phyloP scores from a whole-genome alignment of 2,888 invertebrate genomes.

The Ichneumon xanthorius region DNA sequence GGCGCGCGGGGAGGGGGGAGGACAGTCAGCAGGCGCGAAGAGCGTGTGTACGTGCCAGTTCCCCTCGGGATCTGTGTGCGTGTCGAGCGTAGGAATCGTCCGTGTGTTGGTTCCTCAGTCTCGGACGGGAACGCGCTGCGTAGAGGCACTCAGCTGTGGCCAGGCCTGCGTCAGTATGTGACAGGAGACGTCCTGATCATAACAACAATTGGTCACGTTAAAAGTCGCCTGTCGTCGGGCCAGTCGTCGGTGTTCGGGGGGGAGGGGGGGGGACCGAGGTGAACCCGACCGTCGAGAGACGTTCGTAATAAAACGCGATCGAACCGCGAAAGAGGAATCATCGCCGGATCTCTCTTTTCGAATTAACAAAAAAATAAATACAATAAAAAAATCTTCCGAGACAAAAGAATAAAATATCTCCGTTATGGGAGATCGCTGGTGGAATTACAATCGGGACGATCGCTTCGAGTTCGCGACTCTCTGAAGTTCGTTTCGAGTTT shows the following conservation, averaged over 20 bases:
- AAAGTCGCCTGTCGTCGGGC: constrained; percentile 9
- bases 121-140: constrained; percentile 37
- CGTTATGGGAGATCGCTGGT: constrained; percentile 54
- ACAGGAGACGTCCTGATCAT: constrained; percentile 57
- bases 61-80: background rate
- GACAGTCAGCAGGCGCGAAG: constrained; percentile 3
- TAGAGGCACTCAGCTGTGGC: constrained; percentile 58
- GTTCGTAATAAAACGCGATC: constrained; percentile 3
- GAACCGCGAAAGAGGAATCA: background rate
- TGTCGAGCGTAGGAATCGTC: background rate
- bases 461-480: constrained; percentile 46
- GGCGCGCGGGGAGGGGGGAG: background rate
- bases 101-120: constrained; percentile 29
- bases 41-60: constrained; percentile 15
- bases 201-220: constrained; percentile 57
- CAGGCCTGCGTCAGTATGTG: constrained; percentile 62
- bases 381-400: background rate
- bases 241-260: constrained; percentile 3
- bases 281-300: constrained; percentile 10
- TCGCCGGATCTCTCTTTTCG: background rate
- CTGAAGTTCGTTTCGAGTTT: constrained; percentile 7
- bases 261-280: background rate
- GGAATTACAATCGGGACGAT: constrained; percentile 24
- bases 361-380: background rate
- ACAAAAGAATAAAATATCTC: constrained; percentile 13